Evolutionary conservation across 2,888 invertebrate genomes (phyloP), one percentile per base, ranked within the genome.

Genomic region (Lasioglossum pauxillum): DNA sequence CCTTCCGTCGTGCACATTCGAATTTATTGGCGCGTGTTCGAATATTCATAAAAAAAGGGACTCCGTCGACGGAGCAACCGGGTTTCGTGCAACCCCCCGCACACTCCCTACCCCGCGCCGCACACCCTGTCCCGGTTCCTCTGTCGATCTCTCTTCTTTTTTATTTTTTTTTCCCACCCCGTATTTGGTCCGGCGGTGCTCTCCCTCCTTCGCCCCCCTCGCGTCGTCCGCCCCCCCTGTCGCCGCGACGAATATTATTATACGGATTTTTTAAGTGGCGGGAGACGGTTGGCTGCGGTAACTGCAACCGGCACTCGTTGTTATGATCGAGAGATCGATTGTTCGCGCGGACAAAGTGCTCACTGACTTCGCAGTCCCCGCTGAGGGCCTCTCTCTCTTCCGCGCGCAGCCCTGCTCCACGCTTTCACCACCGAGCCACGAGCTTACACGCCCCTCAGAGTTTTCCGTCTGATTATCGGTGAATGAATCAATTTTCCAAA

Each of bases 11-110:
- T 93, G 93, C 93, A 91, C 94, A 95, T 95, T 95, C 94, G 93
- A 93, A 94, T 93, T 94, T 94, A 94, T 94, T 95, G 94, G 94
- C 94, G 95, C 95, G 94, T 94, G 93, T 93, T 93, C 92, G 94
- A 94, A 94, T 94, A 94, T 94, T 94, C 94, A 93, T 94, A 93
- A 93, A 92, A 92, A 92, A 92, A 89, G 88, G 89, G 91, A 84
- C 87, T 90, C 87, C 90, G 77, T 82, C 88, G 87, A 77, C 90
- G 86, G 86, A 83, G 84, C 86, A 83, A 88, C 84, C 84, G 80
- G 85, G 76, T 81, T 82, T 71, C 83, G 82, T 79, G 75, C 83
- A 64, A 75, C 38, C 73, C 86, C 83, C 73, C 73, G 31, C 44
- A 23, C 44, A 53, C 23, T 60, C 77, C 23, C 75, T 41, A 73